phyloP scores from a whole-genome alignment of 2,888 invertebrate species.

The Drosophila nr. fundita region DNA sequence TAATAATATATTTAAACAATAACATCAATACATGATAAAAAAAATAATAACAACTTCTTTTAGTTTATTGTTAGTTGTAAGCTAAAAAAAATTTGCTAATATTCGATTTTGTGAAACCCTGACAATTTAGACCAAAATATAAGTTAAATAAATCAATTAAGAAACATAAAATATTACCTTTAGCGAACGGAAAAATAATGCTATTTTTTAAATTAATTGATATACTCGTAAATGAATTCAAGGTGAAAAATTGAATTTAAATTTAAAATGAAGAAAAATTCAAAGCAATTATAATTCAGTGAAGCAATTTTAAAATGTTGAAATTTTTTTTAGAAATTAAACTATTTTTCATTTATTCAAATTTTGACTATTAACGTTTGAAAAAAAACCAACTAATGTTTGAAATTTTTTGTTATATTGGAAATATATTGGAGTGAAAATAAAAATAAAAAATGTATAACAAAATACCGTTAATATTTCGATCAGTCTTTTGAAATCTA shows the following conservation, averaged over 20 bases:
- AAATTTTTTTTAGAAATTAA: background rate
- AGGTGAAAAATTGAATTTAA: background rate
- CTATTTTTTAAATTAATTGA: background rate
- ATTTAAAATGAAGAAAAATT: background rate
- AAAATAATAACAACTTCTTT: background rate
- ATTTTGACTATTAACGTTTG: background rate
- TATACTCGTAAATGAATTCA: background rate
- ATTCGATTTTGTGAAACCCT: background rate
- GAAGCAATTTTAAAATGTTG: background rate
- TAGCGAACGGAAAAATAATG: background rate
- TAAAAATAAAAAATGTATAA: background rate
- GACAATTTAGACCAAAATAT: background rate
- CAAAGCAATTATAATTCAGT: background rate
- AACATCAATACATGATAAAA: background rate
- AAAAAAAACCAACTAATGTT: no score
- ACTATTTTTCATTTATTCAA: background rate
- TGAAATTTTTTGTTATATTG: no score
- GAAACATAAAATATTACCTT: no score
- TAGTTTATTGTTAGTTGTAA: background rate
- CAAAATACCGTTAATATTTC: background rate
- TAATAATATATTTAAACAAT: background rate
- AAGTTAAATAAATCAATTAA: background rate
- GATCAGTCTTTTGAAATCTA: background rate
- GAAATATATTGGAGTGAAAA: background rate
- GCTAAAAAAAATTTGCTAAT: background rate